Percentiles rank a stretch among this genome's conserved stretches.
Conservation (phyloP, 2,797 vertebrate genomes). For the Meda fulgida region DNA sequence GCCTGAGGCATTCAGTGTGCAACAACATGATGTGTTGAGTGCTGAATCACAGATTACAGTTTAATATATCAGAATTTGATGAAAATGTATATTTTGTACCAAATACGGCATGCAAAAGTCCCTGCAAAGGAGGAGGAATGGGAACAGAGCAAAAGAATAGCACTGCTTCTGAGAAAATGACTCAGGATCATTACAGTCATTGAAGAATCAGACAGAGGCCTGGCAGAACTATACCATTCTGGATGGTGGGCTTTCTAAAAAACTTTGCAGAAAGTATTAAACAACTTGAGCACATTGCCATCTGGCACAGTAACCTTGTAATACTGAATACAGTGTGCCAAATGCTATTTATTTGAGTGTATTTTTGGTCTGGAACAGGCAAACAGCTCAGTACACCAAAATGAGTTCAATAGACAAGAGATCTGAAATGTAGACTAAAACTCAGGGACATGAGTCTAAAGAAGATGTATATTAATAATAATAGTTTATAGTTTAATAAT, state of each 20-base stretch:
- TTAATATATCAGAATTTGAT: constrained; percentile 31
- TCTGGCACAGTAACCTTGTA: constrained; percentile 50
- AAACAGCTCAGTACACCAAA: constrained; percentile 16
- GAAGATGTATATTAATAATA: constrained; percentile 32
- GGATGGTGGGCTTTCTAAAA: constrained; percentile 39
- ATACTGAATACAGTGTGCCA: constrained; percentile 37
- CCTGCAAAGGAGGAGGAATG: constrained; percentile 1
- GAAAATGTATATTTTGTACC: constrained; percentile 9
- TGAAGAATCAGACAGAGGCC: constrained; percentile 21
- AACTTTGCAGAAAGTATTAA: constrained; percentile 42
- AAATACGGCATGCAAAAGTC: constrained; percentile 27
- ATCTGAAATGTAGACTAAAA: constrained; percentile 35
- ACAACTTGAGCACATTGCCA: constrained; percentile 41
- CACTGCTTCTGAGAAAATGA: constrained; percentile 33
- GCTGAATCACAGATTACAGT: constrained; percentile 43
- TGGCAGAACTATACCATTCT: constrained; percentile 19
- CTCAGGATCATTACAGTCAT: constrained; percentile 16
- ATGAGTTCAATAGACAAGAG: constrained; percentile 43
- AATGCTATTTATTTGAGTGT: constrained; percentile 43
- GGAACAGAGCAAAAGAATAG: constrained; percentile 5
- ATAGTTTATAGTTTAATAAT: not conserved
- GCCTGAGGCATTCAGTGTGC: constrained; percentile 13
- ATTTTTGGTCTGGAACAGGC: constrained; percentile 33
- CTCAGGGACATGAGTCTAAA: constrained; percentile 35
- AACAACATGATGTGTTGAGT: constrained; percentile 31